Conservation (phyloP, 2,113 vertebrate genomes). For the Labrus mixtus region DNA sequence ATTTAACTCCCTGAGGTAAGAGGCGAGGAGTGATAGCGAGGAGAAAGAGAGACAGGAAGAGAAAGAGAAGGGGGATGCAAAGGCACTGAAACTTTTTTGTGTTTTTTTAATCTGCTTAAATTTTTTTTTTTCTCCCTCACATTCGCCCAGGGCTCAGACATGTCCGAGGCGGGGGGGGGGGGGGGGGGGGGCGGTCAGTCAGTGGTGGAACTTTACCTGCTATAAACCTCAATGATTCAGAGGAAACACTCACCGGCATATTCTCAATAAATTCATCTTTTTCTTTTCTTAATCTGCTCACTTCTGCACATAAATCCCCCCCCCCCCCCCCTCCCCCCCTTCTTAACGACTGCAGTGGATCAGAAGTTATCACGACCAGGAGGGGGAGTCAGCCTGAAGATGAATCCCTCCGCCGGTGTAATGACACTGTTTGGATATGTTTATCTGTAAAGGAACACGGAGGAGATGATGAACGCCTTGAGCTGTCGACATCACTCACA, state of each 20-base stretch:
- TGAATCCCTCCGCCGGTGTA: constrained; percentile 55
- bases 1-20: constrained; percentile 54
- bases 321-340: no score
- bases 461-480: constrained; percentile 49
- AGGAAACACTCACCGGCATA: background rate
- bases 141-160: constrained; percentile 1
- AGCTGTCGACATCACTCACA: constrained; percentile 37
- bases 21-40: constrained; percentile 28
- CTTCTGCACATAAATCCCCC: no score
- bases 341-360: constrained; percentile 44
- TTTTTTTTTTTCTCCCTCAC: constrained; percentile 24
- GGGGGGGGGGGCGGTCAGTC: background rate
- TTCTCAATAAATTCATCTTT: background rate
- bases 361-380: background rate
- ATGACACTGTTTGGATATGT: constrained; percentile 54
- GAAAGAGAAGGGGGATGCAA: constrained; percentile 28
- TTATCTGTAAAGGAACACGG: constrained; percentile 56
- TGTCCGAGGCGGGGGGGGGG: background rate
- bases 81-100: constrained; percentile 40
- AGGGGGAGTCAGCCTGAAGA: constrained; percentile 20
- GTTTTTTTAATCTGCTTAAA: constrained; percentile 36
- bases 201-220: constrained; percentile 3
- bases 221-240: background rate
- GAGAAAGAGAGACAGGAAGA: constrained; percentile 41
- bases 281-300: background rate